Percentiles rank a stretch among this genome's conserved stretches.
Conservation (phyloP, 2,797 vertebrate genomes). For the Squalus acanthias region DNA sequence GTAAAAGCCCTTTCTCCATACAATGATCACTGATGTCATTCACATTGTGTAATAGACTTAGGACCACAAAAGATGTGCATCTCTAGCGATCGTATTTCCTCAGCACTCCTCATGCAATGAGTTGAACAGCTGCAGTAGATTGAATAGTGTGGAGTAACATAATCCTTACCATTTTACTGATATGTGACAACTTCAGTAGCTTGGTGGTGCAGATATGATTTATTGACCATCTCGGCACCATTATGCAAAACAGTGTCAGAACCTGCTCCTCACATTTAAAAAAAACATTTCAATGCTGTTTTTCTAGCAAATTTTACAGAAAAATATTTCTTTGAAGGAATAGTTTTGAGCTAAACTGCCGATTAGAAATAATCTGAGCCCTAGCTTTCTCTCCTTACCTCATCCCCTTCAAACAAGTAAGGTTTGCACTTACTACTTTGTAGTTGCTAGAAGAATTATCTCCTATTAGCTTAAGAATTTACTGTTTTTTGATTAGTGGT, state of each 20-base stretch:
- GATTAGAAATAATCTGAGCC: background rate
- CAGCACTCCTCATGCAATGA: background rate
- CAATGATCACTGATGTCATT: background rate
- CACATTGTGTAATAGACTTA: background rate
- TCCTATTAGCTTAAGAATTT: background rate
- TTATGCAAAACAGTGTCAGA: background rate
- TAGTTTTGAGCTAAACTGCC: too few species aligned
- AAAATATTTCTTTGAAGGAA: too few species aligned
- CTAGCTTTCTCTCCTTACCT: background rate
- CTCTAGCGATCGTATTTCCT: background rate
- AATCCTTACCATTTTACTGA: background rate
- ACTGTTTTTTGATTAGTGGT: background rate
- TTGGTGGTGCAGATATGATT: background rate
- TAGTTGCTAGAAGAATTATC: background rate
- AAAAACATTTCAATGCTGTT: background rate
- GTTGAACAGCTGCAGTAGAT: slow-evolving; percentile 21
- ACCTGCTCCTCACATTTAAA: background rate
- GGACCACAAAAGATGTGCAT: background rate
- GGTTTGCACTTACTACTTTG: background rate
- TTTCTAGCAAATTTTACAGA: too few species aligned
- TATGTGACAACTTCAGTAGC: background rate
- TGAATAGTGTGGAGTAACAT: background rate
- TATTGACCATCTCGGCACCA: background rate
- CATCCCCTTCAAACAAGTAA: background rate
- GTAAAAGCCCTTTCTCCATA: background rate